Base-by-base conservation (phyloP, 2,113 vertebrate species). In the Microtus pennsylvanicus region DNA sequence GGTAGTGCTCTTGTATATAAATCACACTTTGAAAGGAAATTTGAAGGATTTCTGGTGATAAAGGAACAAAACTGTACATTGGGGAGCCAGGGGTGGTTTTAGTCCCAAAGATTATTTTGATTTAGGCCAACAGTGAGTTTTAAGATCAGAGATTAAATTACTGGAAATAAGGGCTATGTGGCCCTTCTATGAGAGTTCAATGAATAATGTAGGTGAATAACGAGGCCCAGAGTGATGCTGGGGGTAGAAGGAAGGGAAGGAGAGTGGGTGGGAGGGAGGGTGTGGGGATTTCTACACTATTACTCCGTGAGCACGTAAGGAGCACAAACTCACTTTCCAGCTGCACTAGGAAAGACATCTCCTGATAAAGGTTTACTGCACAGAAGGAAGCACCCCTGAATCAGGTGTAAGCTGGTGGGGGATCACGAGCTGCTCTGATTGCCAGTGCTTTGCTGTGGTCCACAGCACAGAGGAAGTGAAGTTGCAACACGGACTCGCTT, bases 1-100 rank as follows among this genome's bases (percentile, higher is more conserved):
- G 50, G 22, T 70, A 95, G 91, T 67, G 81, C 19, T 89, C n/a
- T 86, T 77, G 86, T 93, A 72, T 35, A 81, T 80, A 90, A 81
- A 72, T 85, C 38, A 52, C 61, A 93, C 83, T 87, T 81, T 70
- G 38, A 74, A 47, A 72, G 77, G 61, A 94, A 91, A 72, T 92
- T 94, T 70, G 33, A 89, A 93, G 58, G 74, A 91, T 80, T 95
- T 91, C 58, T 30, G 72, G 17, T 12, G 24, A 47, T 76, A 22
- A 50, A 94, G n/a, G 19, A 70, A 8, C 1, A 38, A 75, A 76
- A 26, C 26, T 19, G n/a, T 65, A 35, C 26, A 22, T 82, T 17
- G 24, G 47, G 8, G 50, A 16, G 35, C 77, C 67, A 10, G 38
- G 24, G n/a, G 5, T 80, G 38, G 55, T 88, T 94, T 85, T 50